Conservation (phyloP, 2,888 invertebrate genomes). For the Melieria picta region DNA sequence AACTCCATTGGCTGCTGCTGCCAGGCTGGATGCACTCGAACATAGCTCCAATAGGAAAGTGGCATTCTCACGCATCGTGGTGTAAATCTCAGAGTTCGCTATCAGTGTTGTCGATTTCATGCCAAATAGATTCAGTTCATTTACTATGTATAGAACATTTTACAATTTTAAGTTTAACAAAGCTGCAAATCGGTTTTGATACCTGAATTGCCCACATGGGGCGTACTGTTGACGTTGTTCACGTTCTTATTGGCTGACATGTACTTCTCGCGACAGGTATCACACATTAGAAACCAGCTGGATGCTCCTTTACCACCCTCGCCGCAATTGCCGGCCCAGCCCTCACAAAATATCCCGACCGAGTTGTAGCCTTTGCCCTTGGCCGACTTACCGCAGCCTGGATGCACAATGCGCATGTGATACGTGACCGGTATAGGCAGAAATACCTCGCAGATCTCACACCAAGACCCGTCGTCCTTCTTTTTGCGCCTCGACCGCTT, state of each 20-base stretch:
- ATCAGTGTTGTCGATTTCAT: constrained; percentile 61
- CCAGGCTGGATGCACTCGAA: constrained; percentile 69
- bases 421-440: constrained; percentile 84
- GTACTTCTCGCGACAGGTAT: constrained; percentile 85
- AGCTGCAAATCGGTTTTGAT: constrained; percentile 15
- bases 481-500: constrained; percentile 62
- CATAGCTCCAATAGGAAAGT: constrained; percentile 91
- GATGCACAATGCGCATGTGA: constrained; percentile 90
- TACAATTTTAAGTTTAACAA: not conserved
- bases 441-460: constrained; percentile 87
- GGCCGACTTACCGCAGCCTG: constrained; percentile 89
- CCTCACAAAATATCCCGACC: constrained; percentile 85
- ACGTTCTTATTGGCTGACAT: constrained; percentile 62
- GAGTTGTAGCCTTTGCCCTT: constrained; percentile 93
- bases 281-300: constrained; percentile 94
- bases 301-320: constrained; percentile 82
- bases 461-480: constrained; percentile 68
- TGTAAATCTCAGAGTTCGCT: constrained; percentile 65
- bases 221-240: constrained; percentile 61
- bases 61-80: constrained; percentile 90
- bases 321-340: constrained; percentile 90
- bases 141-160: constrained; percentile 40
- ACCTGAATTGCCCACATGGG: constrained; percentile 55
- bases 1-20: constrained; percentile 30
- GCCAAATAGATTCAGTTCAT: constrained; percentile 66